phyloP scores from a whole-genome alignment of 2,888 invertebrate species.

The Tipula confusa region DNA sequence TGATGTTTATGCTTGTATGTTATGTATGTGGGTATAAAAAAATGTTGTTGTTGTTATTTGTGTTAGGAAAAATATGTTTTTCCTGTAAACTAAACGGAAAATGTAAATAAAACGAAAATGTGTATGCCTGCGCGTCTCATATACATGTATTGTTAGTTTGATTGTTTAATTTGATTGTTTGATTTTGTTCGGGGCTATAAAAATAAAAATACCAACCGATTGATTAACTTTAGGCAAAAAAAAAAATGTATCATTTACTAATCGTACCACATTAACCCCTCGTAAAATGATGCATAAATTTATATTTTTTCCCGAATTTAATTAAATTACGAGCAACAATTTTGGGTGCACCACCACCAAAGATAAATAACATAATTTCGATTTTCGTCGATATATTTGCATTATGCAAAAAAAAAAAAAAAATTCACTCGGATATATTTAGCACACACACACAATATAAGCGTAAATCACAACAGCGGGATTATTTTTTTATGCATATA shows the following conservation, averaged over 20 bases:
- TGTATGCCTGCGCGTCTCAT: neutral
- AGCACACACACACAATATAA: neutral
- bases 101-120: slow-evolving; percentile 20
- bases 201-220: neutral
- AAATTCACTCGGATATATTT: neutral
- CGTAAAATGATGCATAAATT: neutral
- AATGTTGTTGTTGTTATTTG: neutral
- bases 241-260: neutral
- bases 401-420: neutral
- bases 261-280: neutral
- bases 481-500: neutral
- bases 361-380: neutral
- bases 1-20: neutral
- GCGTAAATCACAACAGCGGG: neutral
- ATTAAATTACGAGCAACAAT: neutral
- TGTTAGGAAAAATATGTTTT: neutral
- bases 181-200: neutral
- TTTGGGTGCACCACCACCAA: too few relatives aligned
- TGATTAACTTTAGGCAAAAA: neutral
- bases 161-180: slow-evolving; percentile 20
- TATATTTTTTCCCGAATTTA: neutral
- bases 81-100: neutral
- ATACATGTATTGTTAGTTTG: neutral
- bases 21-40: neutral
- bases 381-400: neutral